Base-by-base conservation (phyloP, 1,140 invertebrate genomes). In the Bombus affinis region DNA sequence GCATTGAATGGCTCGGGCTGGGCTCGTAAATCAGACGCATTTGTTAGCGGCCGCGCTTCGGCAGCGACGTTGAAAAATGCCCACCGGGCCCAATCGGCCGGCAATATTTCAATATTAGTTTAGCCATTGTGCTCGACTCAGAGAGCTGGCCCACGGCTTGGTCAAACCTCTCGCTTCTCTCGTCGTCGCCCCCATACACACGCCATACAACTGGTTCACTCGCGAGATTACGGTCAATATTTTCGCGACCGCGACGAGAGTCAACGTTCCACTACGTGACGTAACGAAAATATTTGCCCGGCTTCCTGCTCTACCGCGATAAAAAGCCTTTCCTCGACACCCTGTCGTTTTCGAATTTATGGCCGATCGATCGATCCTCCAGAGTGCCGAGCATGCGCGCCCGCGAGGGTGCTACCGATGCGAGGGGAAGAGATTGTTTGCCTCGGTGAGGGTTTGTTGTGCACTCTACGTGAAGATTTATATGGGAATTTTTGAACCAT, bases 61-160 rank as follows among this genome's bases (percentile, higher is more conserved):
- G 85, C 83, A 79, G 84, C 89, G 92, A 92, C 92, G 88, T 90
- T 93, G 89, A 91, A 93, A 93, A 92, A 92, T 90, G 89, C 84
- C 77, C 81, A 12, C 71, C 74, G 83, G 85, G 76, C 91, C 90
- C 90, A 91, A 92, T 94, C 92, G 92, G 85, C 91, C 76, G 91
- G 92, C 92, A 92, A 94, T 95, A 94, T 94, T 94, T 93, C 94
- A 94, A 94, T 95, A 94, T 95, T 95, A 90, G 89, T 90, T 90
- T 90, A 90, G 86, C 89, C 80, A 90, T 90, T 90, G 89, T 90
- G 86, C 88, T 70, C 35, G 81, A 37, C 78, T 72, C 71, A 22
- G 32, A 42, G 66, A 32, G 28, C 75, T 39, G 68, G 59, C 78
- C 71, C 59, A 83, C 75, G 70, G 35, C 12, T 37, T 12, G 12